These are phyloP conservation scores for Melieria omissa DNA, from an alignment of 2,888 invertebrate species.

Conservation along the genomic window DNA sequence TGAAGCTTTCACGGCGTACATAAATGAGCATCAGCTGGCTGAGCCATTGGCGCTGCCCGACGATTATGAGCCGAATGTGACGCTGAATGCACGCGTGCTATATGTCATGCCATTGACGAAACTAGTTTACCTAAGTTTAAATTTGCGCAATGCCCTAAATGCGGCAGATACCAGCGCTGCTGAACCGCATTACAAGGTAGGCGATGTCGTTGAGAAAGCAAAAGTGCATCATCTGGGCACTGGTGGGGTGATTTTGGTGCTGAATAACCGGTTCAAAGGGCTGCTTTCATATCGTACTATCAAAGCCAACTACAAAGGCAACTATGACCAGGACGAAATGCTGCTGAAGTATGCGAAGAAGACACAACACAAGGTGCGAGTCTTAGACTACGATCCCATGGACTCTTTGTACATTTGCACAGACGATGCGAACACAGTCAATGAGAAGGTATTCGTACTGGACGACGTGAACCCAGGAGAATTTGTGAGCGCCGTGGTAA, in stretches of 20 bases:
- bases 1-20: slow-evolving; percentile 65
- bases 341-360: slow-evolving; percentile 62
- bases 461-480: slow-evolving; percentile 70
- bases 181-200: slow-evolving; percentile 65
- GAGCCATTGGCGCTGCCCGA: slow-evolving; percentile 62
- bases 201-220: slow-evolving; percentile 72
- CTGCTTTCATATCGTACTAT: slow-evolving; percentile 61
- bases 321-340: slow-evolving; percentile 65
- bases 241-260: slow-evolving; percentile 64
- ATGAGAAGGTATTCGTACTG: slow-evolving; percentile 70
- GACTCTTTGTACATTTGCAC: slow-evolving; percentile 77
- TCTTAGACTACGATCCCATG: slow-evolving; percentile 75
- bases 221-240: slow-evolving; percentile 68
- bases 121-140: slow-evolving; percentile 73
- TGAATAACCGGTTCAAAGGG: slow-evolving; percentile 59
- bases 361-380: slow-evolving; percentile 69
- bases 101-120: slow-evolving; percentile 78
- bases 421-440: slow-evolving; percentile 71
- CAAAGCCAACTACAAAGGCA: slow-evolving; percentile 58
- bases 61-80: slow-evolving; percentile 65
- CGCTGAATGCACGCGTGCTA: slow-evolving; percentile 72
- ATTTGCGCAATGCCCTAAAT: slow-evolving; percentile 48
- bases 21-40: slow-evolving; percentile 64
- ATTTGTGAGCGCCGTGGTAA: slow-evolving; percentile 69
- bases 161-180: slow-evolving; percentile 32